Evolutionary conservation across 1,140 invertebrate species (phyloP).

Genomic region (Ips nitidus): DNA sequence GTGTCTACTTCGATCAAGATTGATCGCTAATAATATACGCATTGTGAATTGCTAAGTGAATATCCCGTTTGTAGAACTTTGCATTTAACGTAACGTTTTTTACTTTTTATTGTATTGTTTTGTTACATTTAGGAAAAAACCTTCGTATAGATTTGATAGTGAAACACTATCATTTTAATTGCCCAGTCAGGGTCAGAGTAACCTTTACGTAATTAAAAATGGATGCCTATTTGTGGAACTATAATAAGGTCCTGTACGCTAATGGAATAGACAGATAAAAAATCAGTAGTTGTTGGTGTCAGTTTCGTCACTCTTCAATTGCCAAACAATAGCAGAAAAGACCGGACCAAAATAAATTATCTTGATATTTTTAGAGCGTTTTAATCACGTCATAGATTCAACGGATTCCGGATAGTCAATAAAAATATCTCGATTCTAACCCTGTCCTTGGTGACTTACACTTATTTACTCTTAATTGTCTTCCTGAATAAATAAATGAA

Average conservation of each 20-base stretch:
- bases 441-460: constrained; percentile 21
- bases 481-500: constrained; percentile 24
- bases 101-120: constrained; percentile 14
- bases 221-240: no score
- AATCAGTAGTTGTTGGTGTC: constrained; percentile 3
- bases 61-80: constrained; percentile 1
- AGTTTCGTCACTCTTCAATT: constrained; percentile 20
- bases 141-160: no score
- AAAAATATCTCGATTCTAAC: constrained; percentile 19
- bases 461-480: constrained; percentile 7
- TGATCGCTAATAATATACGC: constrained; percentile 34
- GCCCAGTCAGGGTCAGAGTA: no score
- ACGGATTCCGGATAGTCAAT: constrained; percentile 24
- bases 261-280: no score
- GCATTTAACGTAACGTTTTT: constrained; percentile 4
- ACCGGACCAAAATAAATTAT: constrained; percentile 17
- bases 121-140: constrained; percentile 1
- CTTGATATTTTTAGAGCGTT: constrained; percentile 16
- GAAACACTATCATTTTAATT: no score
- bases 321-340: constrained; percentile 19
- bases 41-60: constrained; percentile 19
- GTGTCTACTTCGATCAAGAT: constrained; percentile 26
- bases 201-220: no score
- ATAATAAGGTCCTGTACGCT: no score
- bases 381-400: constrained; percentile 22